A percentile compares a stretch with the other conserved stretches of the same genome.
Conservation (phyloP, 2,113 vertebrate genomes). For the Mohoua ochrocephala region DNA sequence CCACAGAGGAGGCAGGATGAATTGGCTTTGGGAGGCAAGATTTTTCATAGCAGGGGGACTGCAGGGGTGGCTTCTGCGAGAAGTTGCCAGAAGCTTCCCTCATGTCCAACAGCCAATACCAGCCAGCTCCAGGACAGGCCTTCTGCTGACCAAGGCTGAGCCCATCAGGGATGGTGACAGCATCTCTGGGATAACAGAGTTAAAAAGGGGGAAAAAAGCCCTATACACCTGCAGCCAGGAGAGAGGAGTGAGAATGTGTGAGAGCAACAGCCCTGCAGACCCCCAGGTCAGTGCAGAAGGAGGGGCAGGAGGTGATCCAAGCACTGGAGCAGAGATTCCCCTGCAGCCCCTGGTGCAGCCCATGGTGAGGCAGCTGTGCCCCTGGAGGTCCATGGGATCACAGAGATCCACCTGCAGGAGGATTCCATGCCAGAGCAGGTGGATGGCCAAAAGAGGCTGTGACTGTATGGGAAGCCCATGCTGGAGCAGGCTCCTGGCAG, state of each 20-base stretch:
- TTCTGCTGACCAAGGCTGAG: not conserved
- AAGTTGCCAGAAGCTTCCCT: not conserved
- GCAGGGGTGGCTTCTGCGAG: too few species aligned
- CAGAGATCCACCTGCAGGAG: not conserved
- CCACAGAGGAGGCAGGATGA: not conserved
- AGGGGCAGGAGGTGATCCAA: not conserved
- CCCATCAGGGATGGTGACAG: not conserved
- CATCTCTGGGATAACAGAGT: not conserved
- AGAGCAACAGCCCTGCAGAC: not conserved
- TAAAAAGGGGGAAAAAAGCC: not conserved
- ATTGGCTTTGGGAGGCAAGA: not conserved
- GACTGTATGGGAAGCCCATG: rapidly evolving
- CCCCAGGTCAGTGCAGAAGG: not conserved
- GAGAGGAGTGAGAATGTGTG: not conserved
- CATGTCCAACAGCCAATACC: too few species aligned
- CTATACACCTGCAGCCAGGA: not conserved
- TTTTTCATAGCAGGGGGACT: not conserved
- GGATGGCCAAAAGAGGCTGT: not conserved
- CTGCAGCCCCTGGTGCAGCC: not conserved
- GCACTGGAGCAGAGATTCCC: not conserved
- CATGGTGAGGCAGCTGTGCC: not conserved
- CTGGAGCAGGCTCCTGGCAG: not conserved
- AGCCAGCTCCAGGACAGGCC: not conserved
- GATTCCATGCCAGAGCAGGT: too few species aligned
- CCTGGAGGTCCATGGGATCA: too few species aligned